Evolutionary conservation across 2,113 vertebrate species (phyloP).

Genomic region (Trematomus loennbergii): DNA sequence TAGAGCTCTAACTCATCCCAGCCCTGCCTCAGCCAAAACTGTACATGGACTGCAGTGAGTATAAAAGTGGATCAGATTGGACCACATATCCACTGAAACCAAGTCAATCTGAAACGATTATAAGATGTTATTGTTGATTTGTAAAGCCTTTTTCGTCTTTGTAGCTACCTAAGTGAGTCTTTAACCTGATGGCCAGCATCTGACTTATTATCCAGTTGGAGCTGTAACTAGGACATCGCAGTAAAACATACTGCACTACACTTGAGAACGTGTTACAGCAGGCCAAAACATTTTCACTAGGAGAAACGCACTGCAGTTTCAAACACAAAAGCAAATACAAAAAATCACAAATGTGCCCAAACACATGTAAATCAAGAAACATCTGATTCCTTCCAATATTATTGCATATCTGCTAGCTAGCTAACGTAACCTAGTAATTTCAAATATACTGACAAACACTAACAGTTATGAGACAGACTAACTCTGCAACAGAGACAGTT

Average conservation of each 20-base stretch:
- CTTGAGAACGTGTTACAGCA: too few relatives aligned
- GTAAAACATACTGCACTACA: neutral
- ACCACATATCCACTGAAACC: neutral
- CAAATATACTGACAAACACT: too few relatives aligned
- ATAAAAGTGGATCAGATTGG: constrained; percentile 13
- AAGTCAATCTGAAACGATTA: neutral
- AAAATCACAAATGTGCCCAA: too few relatives aligned
- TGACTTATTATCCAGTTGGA: constrained; percentile 1
- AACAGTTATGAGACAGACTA: too few relatives aligned
- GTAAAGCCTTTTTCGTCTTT: constrained; percentile 1
- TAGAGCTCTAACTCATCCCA: neutral
- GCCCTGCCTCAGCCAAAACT: constrained; percentile 15
- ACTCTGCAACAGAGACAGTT: too few relatives aligned
- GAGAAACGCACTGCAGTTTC: too few relatives aligned
- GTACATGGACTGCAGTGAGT: neutral
- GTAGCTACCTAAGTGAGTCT: constrained; percentile 1
- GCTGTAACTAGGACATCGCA: constrained; percentile 20
- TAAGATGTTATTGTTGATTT: neutral
- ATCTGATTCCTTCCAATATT: too few relatives aligned
- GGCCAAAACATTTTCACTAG: too few relatives aligned
- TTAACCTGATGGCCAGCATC: neutral
- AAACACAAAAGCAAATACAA: too few relatives aligned
- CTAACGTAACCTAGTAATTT: too few relatives aligned
- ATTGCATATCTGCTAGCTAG: too few relatives aligned
- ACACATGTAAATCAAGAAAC: too few relatives aligned